A percentile compares a stretch with the other conserved stretches of the same genome.
Conservation (phyloP, 2,113 vertebrate genomes). For the western clawed frog (Xenopus tropicalis) region UCB_Xtro_10.0 CM004443.2:158434501-158435000, state of each 20-base stretch:
- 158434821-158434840: slow-evolving; percentile 3
- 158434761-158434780: not conserved
- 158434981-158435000: too few relatives aligned
- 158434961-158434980: too few relatives aligned
- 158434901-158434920: not conserved
- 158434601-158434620: slow-evolving; percentile 21
- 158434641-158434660: not conserved
- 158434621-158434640: slow-evolving; percentile 28
- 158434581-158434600: slow-evolving; percentile 32
- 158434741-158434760: not conserved
- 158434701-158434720: not conserved
- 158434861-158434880: not conserved
- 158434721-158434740: not conserved
- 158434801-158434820: slow-evolving; percentile 15
- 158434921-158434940: not conserved
- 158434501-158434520: too few relatives aligned
- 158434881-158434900: slow-evolving; percentile 1
- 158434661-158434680: slow-evolving; percentile 3
- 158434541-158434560: too few relatives aligned
- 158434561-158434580: not conserved
- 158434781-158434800: slow-evolving; percentile 1
- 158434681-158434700: not conserved
- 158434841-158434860: slow-evolving; percentile 24
- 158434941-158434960: not conserved
- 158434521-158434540: too few relatives aligned